Conservation (phyloP, 1,140 invertebrate genomes). For the Danaus plexippus region DNA sequence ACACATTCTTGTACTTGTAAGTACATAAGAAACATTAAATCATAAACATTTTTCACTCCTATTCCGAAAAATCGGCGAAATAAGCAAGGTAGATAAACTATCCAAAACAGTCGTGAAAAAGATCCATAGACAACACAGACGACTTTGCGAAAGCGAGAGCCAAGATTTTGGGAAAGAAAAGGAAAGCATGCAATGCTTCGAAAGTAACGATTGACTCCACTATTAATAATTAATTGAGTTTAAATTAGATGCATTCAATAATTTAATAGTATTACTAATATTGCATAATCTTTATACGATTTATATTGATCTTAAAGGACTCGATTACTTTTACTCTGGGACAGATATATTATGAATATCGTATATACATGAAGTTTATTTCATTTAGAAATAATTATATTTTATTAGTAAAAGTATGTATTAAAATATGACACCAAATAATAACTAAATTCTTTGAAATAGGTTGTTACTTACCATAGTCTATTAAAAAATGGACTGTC, state of each 20-base stretch:
- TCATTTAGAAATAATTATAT: too few species aligned
- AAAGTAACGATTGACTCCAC: constrained; percentile 17
- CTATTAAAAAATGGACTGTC: too few species aligned
- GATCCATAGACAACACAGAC: constrained; percentile 50
- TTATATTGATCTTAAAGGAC: too few species aligned
- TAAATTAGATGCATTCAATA: not conserved
- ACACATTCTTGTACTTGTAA: constrained; percentile 48
- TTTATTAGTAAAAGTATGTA: too few species aligned
- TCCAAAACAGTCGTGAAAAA: constrained; percentile 72
- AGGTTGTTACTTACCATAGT: too few species aligned
- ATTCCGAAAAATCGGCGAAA: constrained; percentile 65
- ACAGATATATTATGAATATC: too few species aligned
- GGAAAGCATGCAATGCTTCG: constrained; percentile 20
- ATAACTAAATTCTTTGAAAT: too few species aligned
- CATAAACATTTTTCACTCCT: constrained; percentile 53
- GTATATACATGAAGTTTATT: too few species aligned
- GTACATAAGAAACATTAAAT: constrained; percentile 42
- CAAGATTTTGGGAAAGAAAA: constrained; percentile 15
- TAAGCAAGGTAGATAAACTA: constrained; percentile 68
- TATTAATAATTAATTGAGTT: constrained; percentile 25
- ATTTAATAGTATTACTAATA: not conserved
- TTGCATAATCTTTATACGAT: too few species aligned
- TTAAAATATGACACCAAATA: too few species aligned
- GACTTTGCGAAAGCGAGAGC: constrained; percentile 18
- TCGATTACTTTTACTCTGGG: too few species aligned